Percentiles rank a stretch among this genome's conserved stretches.
Evolutionary conservation across 2,113 vertebrate genomes (phyloP).

Genomic region (Gallinago undulata): DNA sequence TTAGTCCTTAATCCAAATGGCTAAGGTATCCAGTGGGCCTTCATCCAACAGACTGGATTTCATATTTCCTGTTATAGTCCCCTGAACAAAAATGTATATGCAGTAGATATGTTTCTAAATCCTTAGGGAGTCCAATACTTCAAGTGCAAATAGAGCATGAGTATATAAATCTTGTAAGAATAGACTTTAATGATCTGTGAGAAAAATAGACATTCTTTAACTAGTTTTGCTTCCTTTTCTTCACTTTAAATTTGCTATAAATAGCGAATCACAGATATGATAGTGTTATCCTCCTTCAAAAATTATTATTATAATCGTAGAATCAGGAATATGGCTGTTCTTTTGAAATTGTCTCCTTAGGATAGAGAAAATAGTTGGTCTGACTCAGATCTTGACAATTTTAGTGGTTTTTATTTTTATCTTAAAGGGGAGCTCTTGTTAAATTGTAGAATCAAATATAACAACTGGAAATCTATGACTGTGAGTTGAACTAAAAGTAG

Average conservation of each 20-base stretch:
- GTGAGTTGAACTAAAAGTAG: background rate
- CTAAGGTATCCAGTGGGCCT: background rate
- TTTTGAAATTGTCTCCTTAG: constrained; percentile 9
- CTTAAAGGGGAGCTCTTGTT: background rate
- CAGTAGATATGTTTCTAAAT: background rate
- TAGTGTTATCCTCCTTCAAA: background rate
- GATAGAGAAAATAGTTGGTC: background rate
- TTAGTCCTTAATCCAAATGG: background rate
- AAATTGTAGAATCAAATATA: background rate
- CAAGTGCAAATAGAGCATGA: background rate
- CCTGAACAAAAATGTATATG: background rate
- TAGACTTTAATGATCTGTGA: background rate
- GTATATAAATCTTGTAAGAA: background rate
- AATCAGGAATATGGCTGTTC: background rate
- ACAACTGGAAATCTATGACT: background rate
- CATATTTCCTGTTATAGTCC: background rate
- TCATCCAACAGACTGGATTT: background rate
- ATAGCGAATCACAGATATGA: background rate
- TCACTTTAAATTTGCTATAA: background rate
- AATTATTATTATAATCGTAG: background rate
- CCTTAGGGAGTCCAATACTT: background rate
- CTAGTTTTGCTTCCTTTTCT: constrained; percentile 12
- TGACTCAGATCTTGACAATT: background rate
- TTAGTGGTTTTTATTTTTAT: background rate
- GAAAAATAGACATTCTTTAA: background rate